phyloP scores from a whole-genome alignment of 1,140 invertebrate genomes.

The Semibalanus balanoides region DNA sequence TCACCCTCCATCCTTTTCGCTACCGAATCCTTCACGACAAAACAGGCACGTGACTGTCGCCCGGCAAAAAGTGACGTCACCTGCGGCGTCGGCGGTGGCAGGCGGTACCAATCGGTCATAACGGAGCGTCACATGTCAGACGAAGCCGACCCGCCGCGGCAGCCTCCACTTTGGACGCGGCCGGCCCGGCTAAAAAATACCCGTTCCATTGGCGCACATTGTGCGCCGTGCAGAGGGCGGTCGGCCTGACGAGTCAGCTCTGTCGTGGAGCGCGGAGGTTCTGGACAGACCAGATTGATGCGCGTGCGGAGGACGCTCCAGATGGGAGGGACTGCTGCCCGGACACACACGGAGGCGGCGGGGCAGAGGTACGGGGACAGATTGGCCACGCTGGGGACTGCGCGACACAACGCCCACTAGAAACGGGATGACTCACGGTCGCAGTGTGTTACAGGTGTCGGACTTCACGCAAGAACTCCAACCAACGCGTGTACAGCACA shows the following conservation, averaged over 20 bases:
- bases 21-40: not conserved
- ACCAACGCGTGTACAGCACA: too few relatives aligned
- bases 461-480: too few relatives aligned
- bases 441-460: too few relatives aligned
- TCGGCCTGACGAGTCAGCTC: not conserved
- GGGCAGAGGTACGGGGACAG: not conserved
- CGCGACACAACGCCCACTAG: too few relatives aligned
- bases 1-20: too few relatives aligned
- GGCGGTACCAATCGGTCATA: too few relatives aligned
- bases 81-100: not conserved
- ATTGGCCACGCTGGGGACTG: too few relatives aligned
- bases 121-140: too few relatives aligned
- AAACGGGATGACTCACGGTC: too few relatives aligned
- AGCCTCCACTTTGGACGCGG: not conserved
- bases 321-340: not conserved
- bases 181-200: not conserved
- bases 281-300: not conserved
- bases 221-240: not conserved
- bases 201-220: not conserved
- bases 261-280: not conserved
- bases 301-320: not conserved
- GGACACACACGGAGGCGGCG: too few relatives aligned
- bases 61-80: not conserved
- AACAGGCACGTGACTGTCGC: too few relatives aligned
- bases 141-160: too few relatives aligned